Conservation (phyloP, 2,888 invertebrate genomes). For the Sinopyrophorus schimmeli region DNA sequence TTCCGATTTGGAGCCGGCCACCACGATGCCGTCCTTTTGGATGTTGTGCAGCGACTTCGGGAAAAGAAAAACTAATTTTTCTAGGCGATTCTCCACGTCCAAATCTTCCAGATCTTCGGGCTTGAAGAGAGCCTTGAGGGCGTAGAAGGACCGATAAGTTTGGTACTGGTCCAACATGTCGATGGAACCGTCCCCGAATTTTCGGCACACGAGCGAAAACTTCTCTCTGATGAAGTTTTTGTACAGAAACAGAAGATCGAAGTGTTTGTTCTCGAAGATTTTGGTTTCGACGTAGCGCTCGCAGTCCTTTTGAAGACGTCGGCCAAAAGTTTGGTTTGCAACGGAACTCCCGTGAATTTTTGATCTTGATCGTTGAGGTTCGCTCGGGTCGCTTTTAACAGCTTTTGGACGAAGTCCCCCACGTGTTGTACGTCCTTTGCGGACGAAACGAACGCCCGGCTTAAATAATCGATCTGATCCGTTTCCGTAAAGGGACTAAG, state of each 20-base stretch:
- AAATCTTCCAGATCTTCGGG: conserved; percentile 3
- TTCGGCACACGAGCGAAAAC: conserved; percentile 1
- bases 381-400: neutral
- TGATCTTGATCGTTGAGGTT: conserved; percentile 13
- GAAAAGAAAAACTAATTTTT: conserved; percentile 4
- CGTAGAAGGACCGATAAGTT: conserved; percentile 6
- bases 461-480: conserved; percentile 5
- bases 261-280: neutral
- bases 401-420: neutral
- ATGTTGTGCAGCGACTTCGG: conserved; percentile 1
- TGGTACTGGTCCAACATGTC: neutral
- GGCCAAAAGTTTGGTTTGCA: conserved; percentile 10
- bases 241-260: conserved; percentile 15
- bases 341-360: conserved; percentile 12
- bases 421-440: neutral
- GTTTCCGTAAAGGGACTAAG: conserved; percentile 3
- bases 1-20: neutral
- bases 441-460: neutral
- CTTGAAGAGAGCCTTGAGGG: conserved; percentile 7
- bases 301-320: conserved; percentile 6
- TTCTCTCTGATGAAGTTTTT: conserved; percentile 7
- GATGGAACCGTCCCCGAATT: conserved; percentile 1
- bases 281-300: conserved; percentile 3
- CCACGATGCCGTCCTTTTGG: conserved; percentile 13
- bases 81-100: neutral